These are phyloP conservation scores for Meriones unguiculatus DNA, from an alignment of 2,113 vertebrate genomes.

Conservation along the genomic window DNA sequence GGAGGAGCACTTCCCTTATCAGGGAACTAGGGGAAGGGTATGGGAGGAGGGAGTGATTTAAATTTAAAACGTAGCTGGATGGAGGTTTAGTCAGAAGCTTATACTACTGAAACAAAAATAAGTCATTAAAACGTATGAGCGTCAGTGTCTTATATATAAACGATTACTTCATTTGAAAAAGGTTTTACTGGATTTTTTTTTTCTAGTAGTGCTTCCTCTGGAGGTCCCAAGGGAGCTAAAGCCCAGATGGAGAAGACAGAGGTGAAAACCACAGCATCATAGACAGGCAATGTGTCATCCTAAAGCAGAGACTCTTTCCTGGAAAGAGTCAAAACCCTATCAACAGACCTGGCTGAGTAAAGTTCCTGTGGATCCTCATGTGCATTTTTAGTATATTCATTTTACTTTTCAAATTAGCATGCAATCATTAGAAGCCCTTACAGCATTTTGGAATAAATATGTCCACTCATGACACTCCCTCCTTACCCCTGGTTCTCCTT, in stretches of 20 bases:
- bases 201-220: background rate
- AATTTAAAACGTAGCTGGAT: background rate
- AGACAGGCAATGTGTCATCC: background rate
- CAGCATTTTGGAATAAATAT: background rate
- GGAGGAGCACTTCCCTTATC: no score
- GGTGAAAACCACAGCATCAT: background rate
- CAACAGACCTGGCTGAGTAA: background rate
- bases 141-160: background rate
- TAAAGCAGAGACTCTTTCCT: background rate
- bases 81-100: background rate
- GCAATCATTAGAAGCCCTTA: background rate
- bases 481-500: fast-evolving
- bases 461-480: background rate
- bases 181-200: fast-evolving
- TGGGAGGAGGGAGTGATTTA: background rate
- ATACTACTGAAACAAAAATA: background rate
- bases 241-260: background rate
- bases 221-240: background rate
- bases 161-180: background rate
- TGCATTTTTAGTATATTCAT: background rate
- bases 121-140: background rate
- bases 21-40: no score
- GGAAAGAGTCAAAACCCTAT: background rate
- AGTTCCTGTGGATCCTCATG: background rate
- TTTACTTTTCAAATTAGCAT: background rate